Evolutionary conservation across 2,797 vertebrate genomes (phyloP).

Genomic region (Oophaga sylvatica): DNA sequence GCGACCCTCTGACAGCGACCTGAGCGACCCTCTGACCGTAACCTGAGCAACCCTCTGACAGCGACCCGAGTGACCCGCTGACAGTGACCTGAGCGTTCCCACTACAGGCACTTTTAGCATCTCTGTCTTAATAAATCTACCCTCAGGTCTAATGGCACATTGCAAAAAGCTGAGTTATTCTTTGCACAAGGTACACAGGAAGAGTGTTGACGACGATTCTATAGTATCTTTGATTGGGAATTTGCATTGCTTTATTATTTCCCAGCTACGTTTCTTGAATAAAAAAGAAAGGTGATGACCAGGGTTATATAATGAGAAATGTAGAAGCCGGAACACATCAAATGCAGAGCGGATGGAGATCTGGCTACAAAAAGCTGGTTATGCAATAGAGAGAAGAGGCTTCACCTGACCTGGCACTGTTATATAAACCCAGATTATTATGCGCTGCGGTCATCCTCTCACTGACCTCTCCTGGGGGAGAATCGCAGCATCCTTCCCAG

Average conservation of each 20-base stretch:
- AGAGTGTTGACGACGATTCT: not conserved
- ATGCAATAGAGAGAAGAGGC: constrained; percentile 24
- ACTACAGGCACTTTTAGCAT: not conserved
- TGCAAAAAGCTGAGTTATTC: not conserved
- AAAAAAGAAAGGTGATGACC: not conserved
- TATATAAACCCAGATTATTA: constrained; percentile 41
- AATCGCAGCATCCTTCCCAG: not conserved
- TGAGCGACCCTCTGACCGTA: too few species aligned
- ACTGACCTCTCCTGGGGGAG: not conserved
- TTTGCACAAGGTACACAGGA: not conserved
- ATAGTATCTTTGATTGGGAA: constrained; percentile 3
- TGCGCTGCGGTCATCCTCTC: constrained; percentile 1
- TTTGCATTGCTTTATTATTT: constrained; percentile 31
- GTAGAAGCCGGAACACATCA: not conserved
- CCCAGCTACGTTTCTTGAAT: not conserved
- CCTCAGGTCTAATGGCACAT: not conserved
- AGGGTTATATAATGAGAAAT: constrained; percentile 37
- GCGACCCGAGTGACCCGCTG: not conserved
- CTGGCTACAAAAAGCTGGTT: constrained; percentile 25
- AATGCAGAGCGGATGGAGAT: constrained; percentile 18
- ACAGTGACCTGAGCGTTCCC: not conserved
- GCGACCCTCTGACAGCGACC: too few species aligned
- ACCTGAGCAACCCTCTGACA: too few species aligned
- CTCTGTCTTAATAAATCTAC: not conserved
- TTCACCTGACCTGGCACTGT: constrained; percentile 47